Percentiles rank a stretch among this genome's conserved stretches.
Conservation (phyloP, 2,113 vertebrate species). For the Hippocampus zosterae region DNA sequence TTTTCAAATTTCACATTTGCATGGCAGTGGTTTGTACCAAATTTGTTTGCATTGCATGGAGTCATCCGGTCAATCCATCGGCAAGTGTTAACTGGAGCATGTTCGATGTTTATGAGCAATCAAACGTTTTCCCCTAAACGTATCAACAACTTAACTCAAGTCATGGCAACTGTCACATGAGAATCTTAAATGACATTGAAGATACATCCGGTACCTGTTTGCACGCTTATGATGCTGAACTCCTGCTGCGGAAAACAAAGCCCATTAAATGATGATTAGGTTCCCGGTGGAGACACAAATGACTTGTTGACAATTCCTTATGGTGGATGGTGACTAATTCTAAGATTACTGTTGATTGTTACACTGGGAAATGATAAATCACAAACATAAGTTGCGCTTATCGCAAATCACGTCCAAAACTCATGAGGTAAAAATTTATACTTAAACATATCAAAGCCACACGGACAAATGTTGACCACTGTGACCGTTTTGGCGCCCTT, state of each 20-base stretch:
- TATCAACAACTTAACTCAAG: neutral
- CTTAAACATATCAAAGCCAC: neutral
- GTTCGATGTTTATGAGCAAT: neutral
- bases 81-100: neutral
- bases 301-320: neutral
- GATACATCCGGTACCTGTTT: neutral
- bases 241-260: neutral
- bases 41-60: neutral
- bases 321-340: neutral
- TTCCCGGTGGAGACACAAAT: neutral
- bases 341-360: neutral
- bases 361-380: neutral
- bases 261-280: neutral
- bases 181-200: neutral
- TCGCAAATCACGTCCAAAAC: neutral
- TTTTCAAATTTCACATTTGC: neutral
- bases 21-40: neutral
- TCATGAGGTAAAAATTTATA: neutral
- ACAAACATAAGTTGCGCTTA: slow-evolving; percentile 10
- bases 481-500: neutral
- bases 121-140: neutral
- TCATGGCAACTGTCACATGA: neutral
- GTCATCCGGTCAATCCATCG: neutral
- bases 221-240: neutral
- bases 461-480: neutral